Base-by-base conservation (phyloP, 2,888 invertebrate genomes). In the Melieria picta region DNA sequence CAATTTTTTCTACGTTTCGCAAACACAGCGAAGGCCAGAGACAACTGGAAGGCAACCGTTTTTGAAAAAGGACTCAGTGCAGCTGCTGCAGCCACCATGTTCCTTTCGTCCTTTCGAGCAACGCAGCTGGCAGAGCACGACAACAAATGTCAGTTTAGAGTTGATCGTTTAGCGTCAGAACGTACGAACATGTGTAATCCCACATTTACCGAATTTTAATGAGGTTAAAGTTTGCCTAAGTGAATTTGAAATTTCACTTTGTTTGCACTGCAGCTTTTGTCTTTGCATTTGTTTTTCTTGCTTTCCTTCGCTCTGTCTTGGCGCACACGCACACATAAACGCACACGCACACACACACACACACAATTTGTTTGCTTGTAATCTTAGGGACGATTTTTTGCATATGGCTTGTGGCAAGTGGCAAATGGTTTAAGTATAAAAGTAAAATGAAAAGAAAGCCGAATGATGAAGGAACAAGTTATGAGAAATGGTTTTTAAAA, bases 171-270 rank as follows among this genome's bases (percentile, higher is more conserved):
- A n/a, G 43, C 60, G 46, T 13, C n/a, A 45, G 10, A 11, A 45
- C 13, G n/a, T n/a, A 60, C 57, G 69, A 58, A 69, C 73, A 71
- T 65, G 61, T 69, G 69, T 69, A 70, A 74, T 68, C 73, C 61
- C 65, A 63, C 69, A 65, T 69, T 74, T 71, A 63, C 52, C 71
- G 71, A 64, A 74, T 74, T 74, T 74, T 74, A 74, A 74, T 74
- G 73, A 74, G 73, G 72, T 72, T 72, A 72, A 69, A 69, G 64
- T 69, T 69, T 72, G 69, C 52, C 57, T 64, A 64, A 67, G 46
- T 64, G 50, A 63, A 72, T 63, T 69, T 69, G 52, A 16, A n/a
- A n/a, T 6, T 13, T n/a, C 6, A 52, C 7, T 69, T 75, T 75
- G 16, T 11, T 55, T 52, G 16, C 55, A 52, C 58, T 57, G n/a